Base-by-base conservation (phyloP, 2,888 invertebrate genomes). In the Mechanitis mazaeus region DNA sequence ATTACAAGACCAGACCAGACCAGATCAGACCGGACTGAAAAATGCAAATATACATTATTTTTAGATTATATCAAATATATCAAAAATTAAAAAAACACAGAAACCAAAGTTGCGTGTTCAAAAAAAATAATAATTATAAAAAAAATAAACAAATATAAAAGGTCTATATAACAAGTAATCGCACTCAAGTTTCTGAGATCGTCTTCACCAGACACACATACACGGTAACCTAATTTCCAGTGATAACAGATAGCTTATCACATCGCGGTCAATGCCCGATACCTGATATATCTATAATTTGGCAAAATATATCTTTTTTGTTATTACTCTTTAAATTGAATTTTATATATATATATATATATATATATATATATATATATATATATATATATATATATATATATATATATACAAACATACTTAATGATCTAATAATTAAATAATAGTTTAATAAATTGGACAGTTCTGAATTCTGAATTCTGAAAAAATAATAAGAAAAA, bases 251-350 rank as follows among this genome's bases (percentile, higher is more conserved):
- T 84, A 81, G 54, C 60, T n/a, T 68, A 69, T 74, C 68, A 46
- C 73, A 77, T 73, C 75, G 75, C 76, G 83, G 84, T 81, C 85
- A 83, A 73, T 74, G 85, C 58, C 78, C 85, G 85, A 85, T 85
- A 83, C 60, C 45, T 45, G 33, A 28, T 50, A 55, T 46, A 64
- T 58, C 61, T 56, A 59, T 45, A 46, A 64, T 59, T 59, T 45
- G 62, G 66, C 60, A 56, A 63, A 53, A 58, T 53, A 62, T 35
- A 20, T 33, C 6, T 11, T 3, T 31, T 31, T 31, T 31, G 31
- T 31, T 50, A 31, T 28, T 28, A 50, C 4, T 3, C 20, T 20
- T 20, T 20, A 20, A 20, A 20, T 20, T 20, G 20, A 20, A 20
- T 20, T 20, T 20, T 20, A 20, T 20, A 20, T 20, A 1, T 20